Conservation (phyloP, 2,113 vertebrate genomes). For the Sisor rabdophorus region DNA sequence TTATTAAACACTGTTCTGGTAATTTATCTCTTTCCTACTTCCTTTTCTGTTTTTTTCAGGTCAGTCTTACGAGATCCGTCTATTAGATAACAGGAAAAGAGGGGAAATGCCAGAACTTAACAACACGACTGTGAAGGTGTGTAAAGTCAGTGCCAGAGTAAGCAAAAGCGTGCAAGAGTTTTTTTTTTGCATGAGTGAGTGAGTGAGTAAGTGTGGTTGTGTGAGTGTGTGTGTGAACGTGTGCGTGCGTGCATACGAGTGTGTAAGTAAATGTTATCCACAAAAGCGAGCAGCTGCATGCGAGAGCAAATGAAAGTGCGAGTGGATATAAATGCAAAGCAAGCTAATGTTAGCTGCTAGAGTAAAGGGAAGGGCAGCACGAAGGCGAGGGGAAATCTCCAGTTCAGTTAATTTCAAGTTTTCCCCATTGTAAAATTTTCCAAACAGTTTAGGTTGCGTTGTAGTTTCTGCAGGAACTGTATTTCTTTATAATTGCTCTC, state of each 20-base stretch:
- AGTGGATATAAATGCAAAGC: too few species aligned
- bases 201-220: too few species aligned
- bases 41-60: slow-evolving; percentile 65
- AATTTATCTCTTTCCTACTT: background rate
- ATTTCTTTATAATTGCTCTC: background rate
- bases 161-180: background rate
- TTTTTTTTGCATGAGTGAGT: too few species aligned
- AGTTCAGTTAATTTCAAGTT: too few species aligned
- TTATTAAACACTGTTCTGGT: background rate
- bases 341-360: too few species aligned
- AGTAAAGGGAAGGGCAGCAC: too few species aligned
- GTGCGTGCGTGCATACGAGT: background rate
- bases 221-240: background rate
- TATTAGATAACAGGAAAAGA: slow-evolving; percentile 96
- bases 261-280: too few species aligned
- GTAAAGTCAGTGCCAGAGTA: slow-evolving; percentile 29
- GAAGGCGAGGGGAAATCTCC: too few species aligned
- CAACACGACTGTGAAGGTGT: slow-evolving; percentile 93
- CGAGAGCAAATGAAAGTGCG: too few species aligned
- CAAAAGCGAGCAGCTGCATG: too few species aligned
- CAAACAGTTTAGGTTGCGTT: too few species aligned
- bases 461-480: background rate
- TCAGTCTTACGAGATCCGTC: slow-evolving; percentile 95
- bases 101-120: slow-evolving; percentile 93
- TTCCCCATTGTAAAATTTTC: too few species aligned